These are phyloP conservation scores for Erpornis zantholeuca DNA, from an alignment of 2,113 vertebrate genomes.

Conservation along the genomic window DNA sequence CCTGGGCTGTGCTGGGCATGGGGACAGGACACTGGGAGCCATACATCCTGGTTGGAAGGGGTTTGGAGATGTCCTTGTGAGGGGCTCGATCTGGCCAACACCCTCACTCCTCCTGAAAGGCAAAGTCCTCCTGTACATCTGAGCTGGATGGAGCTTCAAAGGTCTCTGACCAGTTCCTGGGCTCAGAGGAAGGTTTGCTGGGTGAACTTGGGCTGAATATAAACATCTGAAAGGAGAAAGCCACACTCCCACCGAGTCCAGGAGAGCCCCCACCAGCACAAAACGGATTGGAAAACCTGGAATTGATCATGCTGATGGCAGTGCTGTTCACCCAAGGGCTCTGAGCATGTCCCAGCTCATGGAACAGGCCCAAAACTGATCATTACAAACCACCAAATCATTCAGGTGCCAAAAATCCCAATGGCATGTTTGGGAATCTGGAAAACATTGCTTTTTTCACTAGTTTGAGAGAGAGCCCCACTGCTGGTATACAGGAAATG, in stretches of 20 bases:
- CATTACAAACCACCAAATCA: background rate
- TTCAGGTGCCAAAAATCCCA: background rate
- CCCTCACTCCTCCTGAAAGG: background rate
- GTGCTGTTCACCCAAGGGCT: background rate
- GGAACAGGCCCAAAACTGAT: background rate
- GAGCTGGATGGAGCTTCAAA: background rate
- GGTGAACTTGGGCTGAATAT: background rate
- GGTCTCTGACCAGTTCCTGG: background rate
- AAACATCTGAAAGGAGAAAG: background rate
- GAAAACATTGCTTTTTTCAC: background rate
- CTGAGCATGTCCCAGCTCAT: background rate
- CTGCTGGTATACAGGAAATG: background rate
- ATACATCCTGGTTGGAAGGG: background rate
- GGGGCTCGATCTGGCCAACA: background rate
- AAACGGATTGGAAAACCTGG: background rate
- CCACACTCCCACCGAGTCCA: background rate
- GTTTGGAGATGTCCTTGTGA: background rate
- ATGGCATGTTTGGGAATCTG: background rate
- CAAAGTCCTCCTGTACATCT: background rate
- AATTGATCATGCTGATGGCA: background rate
- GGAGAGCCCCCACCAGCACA: background rate
- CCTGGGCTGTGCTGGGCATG: background rate
- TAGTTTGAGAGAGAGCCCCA: background rate
- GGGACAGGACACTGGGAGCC: fast-evolving
- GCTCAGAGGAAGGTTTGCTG: background rate